phyloP scores from a whole-genome alignment of 2,888 invertebrate genomes.

The Lepidocyrtinus sp. region DNA sequence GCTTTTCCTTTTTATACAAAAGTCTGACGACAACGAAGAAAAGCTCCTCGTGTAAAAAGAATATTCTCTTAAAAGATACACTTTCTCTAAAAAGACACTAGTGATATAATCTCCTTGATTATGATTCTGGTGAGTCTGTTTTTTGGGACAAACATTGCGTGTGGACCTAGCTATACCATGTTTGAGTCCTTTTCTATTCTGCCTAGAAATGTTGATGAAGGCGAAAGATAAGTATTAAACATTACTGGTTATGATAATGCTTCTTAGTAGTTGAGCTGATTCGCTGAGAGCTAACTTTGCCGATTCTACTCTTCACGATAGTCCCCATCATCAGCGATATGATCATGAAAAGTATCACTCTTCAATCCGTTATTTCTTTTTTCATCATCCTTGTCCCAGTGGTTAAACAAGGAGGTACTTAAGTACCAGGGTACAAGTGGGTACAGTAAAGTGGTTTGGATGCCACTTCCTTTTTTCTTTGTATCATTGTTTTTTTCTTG shows the following conservation, averaged over 20 bases:
- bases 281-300: neutral
- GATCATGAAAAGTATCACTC: constrained; percentile 9
- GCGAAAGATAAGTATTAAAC: neutral
- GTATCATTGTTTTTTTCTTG: neutral
- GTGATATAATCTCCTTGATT: constrained; percentile 5
- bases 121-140: neutral
- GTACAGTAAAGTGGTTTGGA: neutral
- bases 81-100: neutral
- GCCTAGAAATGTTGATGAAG: neutral
- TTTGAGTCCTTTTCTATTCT: neutral
- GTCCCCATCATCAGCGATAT: neutral
- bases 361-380: neutral
- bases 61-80: neutral
- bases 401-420: neutral
- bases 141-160: neutral
- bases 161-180: too few species aligned
- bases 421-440: constrained; percentile 1
- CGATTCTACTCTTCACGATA: neutral
- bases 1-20: neutral
- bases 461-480: too few species aligned
- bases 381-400: neutral
- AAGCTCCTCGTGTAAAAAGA: neutral
- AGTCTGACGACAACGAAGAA: too few species aligned
- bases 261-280: constrained; percentile 5
- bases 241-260: constrained; percentile 9